Evolutionary conservation across 2,888 invertebrate species (phyloP), one percentile per base, ranked within the genome.

Genomic region (Sphinx pinastri): DNA sequence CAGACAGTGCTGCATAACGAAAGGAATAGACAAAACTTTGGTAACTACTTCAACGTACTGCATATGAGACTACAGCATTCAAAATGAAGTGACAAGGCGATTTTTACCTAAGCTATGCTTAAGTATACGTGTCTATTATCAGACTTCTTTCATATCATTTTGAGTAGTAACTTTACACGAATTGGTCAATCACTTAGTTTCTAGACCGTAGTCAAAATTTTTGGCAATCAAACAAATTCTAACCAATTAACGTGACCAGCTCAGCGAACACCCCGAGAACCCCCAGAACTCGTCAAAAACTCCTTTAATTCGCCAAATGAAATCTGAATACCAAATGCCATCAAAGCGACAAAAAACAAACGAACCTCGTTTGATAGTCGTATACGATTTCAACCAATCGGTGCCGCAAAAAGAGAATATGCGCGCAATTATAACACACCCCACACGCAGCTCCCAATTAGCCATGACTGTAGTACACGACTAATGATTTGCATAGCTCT

Each of bases 401-500:
- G 19, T 3, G 2, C 19, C 19, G 55, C 16, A 55, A 55, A 55
- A 55, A 55, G 19, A 14, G 55, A 12, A 14, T 11, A 38, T 38
- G 38, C 38, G 38, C 38, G 19, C 19, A 19, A 51, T 67, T 31
- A 52, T 63, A 60, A 13, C 60, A 63, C 38, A 60, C 77, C 73
- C 71, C 73, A 76, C 68, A 70, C 71, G 71, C 74, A 72, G 74
- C 73, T 77, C 77, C 76, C 74, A 77, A 79, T 80, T 82, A 79
- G 77, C 75, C 74, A 67, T 72, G 72, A 70, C 72, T 73, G 74
- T 75, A 74, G 73, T 75, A 74, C 78, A 75, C 75, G 72, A 79
- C 82, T 84, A 84, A 84, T 84, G 81, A 84, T 84, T 84, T 83
- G 81, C 84, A 82, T 76, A 77, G 76, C 76, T 75, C 81, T 49